Base-by-base conservation (phyloP, 1,140 invertebrate genomes). In the Drosophila sulfurigaster region DNA sequence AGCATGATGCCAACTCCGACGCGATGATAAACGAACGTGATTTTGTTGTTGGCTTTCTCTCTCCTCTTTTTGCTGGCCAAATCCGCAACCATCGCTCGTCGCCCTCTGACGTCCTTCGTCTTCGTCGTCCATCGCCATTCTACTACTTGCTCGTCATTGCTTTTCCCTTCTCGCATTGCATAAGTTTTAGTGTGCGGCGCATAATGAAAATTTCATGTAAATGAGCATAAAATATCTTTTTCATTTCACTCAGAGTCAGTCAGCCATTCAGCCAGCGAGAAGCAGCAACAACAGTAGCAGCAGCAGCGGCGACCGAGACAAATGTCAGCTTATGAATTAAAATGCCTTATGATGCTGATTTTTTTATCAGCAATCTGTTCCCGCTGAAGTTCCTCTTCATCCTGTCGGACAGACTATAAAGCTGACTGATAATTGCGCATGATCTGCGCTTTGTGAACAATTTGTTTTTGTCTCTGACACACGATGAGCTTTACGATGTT, bases 191-290 rank as follows among this genome's bases (percentile, higher is more conserved):
- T 68, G 63, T 72, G 83, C 73, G 80, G 73, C 83, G 77, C 85
- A 82, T 91, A 91, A 91, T 91, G 88, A 91, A 91, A 91, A 88
- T 91, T 91, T 91, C 83, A 91, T 91, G 88, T 91, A 91, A 91
- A 91, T 91, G 88, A 91, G 88, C 88, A 88, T 91, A 82, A 91
- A 91, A 91, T 88, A 91, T 91, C 81, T 91, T 74, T 88, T 85
- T 82, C 88, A 91, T 91, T 91, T 80, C 79, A 73, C 64, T 73
- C 7, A 6, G 25, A 57, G 43, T 62, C 48, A 82, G 76, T 62
- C 71, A 73, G 80, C 32, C 59, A 75, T 58, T 8, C 68, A 68
- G 66, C 54, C 69, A 80, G 51, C 20, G 20, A 25, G 41, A 65
- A 49, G 48, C 67, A 32, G 32, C 32, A 32, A 7, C 35, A 38